phyloP scores from a whole-genome alignment of 2,113 vertebrate genomes.

The Colossoma macropomum region DNA sequence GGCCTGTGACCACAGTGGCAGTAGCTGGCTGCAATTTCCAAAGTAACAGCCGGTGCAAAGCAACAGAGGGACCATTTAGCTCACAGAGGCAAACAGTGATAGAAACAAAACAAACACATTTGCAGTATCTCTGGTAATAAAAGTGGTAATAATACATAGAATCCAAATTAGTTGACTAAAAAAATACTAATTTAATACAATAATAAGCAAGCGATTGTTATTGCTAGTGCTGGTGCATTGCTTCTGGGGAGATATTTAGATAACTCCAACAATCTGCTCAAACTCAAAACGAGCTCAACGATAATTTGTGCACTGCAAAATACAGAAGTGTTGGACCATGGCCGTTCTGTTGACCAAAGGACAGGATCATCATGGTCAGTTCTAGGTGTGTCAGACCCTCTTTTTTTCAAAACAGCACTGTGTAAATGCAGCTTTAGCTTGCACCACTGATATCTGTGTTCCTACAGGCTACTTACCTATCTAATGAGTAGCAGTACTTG shows the following conservation, averaged over 20 bases:
- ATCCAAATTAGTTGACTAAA: neutral
- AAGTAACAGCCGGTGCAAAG: slow-evolving; percentile 33
- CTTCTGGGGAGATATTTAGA: neutral
- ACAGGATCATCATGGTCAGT: neutral
- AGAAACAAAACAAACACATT: slow-evolving; percentile 14
- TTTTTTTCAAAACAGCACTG: too few species aligned
- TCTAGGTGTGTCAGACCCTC: neutral
- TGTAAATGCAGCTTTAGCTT: too few species aligned
- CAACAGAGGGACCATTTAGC: slow-evolving; percentile 18
- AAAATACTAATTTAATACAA: neutral
- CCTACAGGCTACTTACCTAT: too few species aligned
- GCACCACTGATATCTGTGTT: too few species aligned
- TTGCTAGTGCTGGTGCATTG: neutral
- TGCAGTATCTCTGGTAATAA: neutral
- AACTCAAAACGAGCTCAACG: neutral
- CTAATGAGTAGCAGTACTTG: too few species aligned
- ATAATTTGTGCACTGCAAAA: neutral
- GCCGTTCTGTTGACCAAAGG: neutral
- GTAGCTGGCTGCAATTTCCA: slow-evolving; percentile 23
- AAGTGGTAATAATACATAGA: neutral
- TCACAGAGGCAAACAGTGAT: slow-evolving; percentile 2
- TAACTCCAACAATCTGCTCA: neutral
- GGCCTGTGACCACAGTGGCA: slow-evolving; percentile 16
- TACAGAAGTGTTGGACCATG: neutral
- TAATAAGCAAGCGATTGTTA: neutral